These are phyloP conservation scores for Drosophila pectinifera DNA, from an alignment of 1,140 invertebrate species.

Conservation along the genomic window DNA sequence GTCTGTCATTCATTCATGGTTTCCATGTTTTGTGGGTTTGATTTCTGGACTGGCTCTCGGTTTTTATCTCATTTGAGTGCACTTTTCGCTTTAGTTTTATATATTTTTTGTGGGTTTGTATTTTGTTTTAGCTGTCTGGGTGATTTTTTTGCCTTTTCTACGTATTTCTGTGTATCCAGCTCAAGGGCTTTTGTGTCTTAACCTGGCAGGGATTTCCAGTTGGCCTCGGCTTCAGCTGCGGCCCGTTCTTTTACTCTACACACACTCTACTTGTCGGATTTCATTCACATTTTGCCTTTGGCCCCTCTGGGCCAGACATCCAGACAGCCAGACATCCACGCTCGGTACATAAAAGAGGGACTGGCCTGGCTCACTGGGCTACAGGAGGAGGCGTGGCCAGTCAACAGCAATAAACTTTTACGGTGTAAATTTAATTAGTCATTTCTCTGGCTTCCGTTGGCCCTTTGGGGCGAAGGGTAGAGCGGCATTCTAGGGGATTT, in stretches of 20 bases:
- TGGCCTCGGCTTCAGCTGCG: slow-evolving; percentile 28
- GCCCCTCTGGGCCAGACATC: slow-evolving; percentile 43
- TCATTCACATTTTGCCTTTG: slow-evolving; percentile 65
- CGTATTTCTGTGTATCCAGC: slow-evolving; percentile 35
- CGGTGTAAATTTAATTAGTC: slow-evolving; percentile 81
- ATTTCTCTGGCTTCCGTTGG: slow-evolving; percentile 75
- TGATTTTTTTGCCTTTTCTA: slow-evolving; percentile 9
- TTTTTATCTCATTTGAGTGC: slow-evolving; percentile 64
- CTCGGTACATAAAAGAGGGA: background rate
- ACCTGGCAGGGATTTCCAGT: slow-evolving; percentile 57
- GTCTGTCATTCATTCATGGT: slow-evolving; percentile 42
- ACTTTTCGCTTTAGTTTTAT: slow-evolving; percentile 60
- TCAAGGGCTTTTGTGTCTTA: slow-evolving; percentile 74
- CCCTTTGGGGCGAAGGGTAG: slow-evolving; percentile 13
- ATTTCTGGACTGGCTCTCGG: slow-evolving; percentile 10
- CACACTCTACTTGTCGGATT: slow-evolving; percentile 64
- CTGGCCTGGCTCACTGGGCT: slow-evolving; percentile 1
- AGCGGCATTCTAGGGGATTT: slow-evolving; percentile 42
- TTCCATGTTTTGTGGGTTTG: slow-evolving; percentile 36
- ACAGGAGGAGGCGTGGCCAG: slow-evolving; percentile 46
- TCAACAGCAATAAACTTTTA: slow-evolving; percentile 79
- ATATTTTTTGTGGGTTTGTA: slow-evolving; percentile 17
- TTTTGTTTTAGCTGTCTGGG: slow-evolving; percentile 16
- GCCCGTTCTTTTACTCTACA: slow-evolving; percentile 26
- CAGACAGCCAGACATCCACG: slow-evolving; percentile 1